Conservation (phyloP, 1,140 invertebrate genomes). For the Teleogryllus occipitalis region DNA sequence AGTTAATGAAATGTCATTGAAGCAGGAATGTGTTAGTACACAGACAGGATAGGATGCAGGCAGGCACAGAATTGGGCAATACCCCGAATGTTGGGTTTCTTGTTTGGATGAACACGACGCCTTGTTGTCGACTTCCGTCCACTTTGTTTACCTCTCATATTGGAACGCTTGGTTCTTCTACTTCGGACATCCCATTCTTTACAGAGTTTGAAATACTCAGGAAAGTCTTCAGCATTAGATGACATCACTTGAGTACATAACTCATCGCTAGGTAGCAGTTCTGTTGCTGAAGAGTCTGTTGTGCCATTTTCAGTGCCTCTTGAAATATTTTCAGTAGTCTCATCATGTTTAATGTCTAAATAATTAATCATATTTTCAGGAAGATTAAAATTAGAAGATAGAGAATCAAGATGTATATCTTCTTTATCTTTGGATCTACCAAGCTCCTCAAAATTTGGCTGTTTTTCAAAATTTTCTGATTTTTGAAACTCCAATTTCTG, state of each 20-base stretch:
- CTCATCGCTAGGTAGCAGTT: not conserved
- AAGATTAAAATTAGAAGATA: not conserved
- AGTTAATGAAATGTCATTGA: not conserved
- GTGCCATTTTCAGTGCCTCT: not conserved
- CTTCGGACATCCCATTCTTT: not conserved
- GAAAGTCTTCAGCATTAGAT: not conserved
- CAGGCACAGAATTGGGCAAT: not conserved
- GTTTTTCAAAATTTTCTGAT: no score
- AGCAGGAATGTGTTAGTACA: not conserved
- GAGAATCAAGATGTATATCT: not conserved
- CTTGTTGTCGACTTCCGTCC: not conserved
- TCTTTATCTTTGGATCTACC: not conserved
- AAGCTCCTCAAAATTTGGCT: not conserved
- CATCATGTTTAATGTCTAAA: not conserved
- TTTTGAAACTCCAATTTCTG: no score
- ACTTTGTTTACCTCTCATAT: not conserved
- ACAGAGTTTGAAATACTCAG: not conserved
- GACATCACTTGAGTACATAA: not conserved
- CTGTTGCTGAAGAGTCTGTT: not conserved
- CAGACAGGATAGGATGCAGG: not conserved
- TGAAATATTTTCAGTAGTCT: not conserved
- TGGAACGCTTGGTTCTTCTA: not conserved
- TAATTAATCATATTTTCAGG: not conserved
- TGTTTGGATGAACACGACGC: not conserved
- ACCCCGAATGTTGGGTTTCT: not conserved